phyloP scores from a whole-genome alignment of 2,113 vertebrate genomes.

The Sigmodon hispidus region DNA sequence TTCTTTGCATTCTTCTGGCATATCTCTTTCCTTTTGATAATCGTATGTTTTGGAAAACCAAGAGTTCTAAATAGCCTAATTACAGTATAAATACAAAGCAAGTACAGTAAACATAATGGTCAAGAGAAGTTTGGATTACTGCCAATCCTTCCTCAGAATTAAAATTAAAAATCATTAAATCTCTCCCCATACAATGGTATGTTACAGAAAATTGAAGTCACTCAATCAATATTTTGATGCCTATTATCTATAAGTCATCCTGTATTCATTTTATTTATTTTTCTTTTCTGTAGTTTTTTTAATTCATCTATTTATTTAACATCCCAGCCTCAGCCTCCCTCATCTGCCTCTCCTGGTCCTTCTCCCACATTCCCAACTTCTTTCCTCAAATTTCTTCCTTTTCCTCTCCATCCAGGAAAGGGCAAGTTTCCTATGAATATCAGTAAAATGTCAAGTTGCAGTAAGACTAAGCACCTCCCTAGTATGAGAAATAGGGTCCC shows the following conservation, averaged over 20 bases:
- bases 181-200: neutral
- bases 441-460: neutral
- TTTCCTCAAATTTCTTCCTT: neutral
- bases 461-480: neutral
- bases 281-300: neutral
- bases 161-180: neutral
- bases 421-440: neutral
- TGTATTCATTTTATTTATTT: neutral
- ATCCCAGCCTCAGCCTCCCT: neutral
- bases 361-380: too few relatives aligned
- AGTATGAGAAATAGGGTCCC: neutral
- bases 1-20: neutral
- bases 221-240: constrained; percentile 27
- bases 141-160: neutral
- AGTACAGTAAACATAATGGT: neutral
- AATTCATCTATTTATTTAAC: neutral
- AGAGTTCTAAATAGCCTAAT: neutral
- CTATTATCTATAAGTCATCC: neutral
- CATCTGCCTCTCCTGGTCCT: rapidly evolving
- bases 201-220: neutral
- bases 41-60: neutral
- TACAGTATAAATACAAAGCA: neutral
- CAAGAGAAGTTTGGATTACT: constrained; percentile 47
- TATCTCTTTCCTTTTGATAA: neutral
- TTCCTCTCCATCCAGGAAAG: neutral